These are phyloP conservation scores for Odobenus rosmarus DNA, from an alignment of 2,113 vertebrate species.

Conservation along the genomic window DNA sequence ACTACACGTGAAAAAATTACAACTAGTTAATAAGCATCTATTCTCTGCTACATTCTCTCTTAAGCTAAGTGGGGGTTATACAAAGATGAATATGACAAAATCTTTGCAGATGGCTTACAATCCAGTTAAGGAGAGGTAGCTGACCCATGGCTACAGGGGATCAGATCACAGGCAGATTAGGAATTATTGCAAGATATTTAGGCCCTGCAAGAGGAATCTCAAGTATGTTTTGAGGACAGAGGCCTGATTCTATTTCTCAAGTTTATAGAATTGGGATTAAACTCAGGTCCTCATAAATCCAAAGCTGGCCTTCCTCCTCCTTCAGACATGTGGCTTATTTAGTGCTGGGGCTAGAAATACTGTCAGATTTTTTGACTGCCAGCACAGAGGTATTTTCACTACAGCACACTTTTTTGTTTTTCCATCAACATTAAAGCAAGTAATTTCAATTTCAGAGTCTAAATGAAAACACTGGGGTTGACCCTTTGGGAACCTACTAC, in stretches of 20 bases:
- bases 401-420: not conserved
- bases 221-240: not conserved
- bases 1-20: not conserved
- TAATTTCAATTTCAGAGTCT: constrained; percentile 47
- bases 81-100: not conserved
- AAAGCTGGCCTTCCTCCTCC: not conserved
- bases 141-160: not conserved
- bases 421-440: constrained; percentile 17
- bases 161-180: not conserved
- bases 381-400: not conserved
- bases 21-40: not conserved
- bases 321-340: not conserved
- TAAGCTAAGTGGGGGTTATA: not conserved
- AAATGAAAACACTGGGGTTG: constrained; percentile 31
- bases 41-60: not conserved
- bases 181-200: not conserved
- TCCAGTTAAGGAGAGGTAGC: not conserved
- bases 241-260: not conserved
- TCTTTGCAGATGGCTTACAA: not conserved
- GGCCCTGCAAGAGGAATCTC: not conserved
- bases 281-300: not conserved
- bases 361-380: not conserved
- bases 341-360: not conserved
- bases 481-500: not conserved
- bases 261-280: not conserved